Evolutionary conservation across 2,113 vertebrate genomes (phyloP).

Genomic region (Sebastes fasciatus): DNA sequence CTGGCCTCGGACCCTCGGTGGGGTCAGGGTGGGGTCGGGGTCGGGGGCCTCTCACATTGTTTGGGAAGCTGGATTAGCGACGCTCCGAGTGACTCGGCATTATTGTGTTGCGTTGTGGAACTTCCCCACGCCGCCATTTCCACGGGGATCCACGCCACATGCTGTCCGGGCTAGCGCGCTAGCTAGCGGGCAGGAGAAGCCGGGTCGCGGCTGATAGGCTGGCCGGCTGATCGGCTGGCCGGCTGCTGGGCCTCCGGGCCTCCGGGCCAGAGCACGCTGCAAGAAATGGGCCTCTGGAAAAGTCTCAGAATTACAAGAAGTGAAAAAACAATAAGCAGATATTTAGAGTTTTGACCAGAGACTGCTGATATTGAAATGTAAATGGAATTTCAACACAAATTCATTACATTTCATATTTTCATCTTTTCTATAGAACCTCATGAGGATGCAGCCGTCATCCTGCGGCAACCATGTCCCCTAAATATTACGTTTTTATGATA

Average conservation of each 20-base stretch:
- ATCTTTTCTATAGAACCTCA: neutral
- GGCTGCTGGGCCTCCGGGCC: constrained; percentile 32
- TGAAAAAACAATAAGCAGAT: neutral
- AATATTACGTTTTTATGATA: no score
- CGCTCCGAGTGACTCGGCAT: constrained; percentile 85
- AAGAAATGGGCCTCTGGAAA: constrained; percentile 1
- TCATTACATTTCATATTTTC: neutral
- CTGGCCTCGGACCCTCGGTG: constrained; percentile 75
- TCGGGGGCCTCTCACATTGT: constrained; percentile 80
- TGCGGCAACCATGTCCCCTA: neutral
- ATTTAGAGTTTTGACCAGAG: neutral
- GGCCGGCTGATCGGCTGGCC: constrained; percentile 49
- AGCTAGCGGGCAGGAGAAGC: constrained; percentile 29
- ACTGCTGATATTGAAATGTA: neutral
- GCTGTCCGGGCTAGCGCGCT: constrained; percentile 81
- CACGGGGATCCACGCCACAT: constrained; percentile 88
- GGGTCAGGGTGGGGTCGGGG: neutral
- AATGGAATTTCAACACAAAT: neutral
- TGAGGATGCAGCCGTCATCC: neutral
- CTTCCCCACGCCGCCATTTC: constrained; percentile 31
- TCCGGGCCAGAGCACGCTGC: constrained; percentile 41
- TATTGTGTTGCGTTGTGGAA: constrained; percentile 77
- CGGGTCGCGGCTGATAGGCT: constrained; percentile 45
- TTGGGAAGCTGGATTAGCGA: constrained; percentile 82
- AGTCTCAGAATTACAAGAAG: neutral